Base-by-base conservation (phyloP, 2,888 invertebrate species). In the Cerastis rubricosa region DNA sequence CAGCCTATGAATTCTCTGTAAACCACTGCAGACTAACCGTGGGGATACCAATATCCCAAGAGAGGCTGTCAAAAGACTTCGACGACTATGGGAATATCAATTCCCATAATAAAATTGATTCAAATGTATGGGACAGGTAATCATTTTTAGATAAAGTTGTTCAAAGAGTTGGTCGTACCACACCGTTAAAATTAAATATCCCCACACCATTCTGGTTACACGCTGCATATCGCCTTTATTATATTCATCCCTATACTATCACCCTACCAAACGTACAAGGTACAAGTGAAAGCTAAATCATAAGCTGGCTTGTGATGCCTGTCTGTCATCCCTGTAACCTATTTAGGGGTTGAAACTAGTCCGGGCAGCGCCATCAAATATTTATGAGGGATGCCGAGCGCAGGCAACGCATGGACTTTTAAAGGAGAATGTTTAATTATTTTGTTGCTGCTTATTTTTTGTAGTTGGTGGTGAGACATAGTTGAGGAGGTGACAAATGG, bases 311-410 rank as follows among this genome's bases (percentile, higher is more conserved):
- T 35, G 29, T 51, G 76, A 51, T 25, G 70, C 64, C 69, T 78
- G 87, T 72, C 85, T 76, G 83, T 82, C 81, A 77, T 35, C 74
- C 74, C 74, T 81, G 88, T 90, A 90, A 90, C 90, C 90, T 89
- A 90, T 89, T 90, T 89, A 90, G 67, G 74, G 80, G 79, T 47
- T 73, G 82, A 69, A 84, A 85, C 76, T 85, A 86, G 87, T 72
- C 76, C 83, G 78, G 68, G 74, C 78, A 49, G 71, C 66, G 61
- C 69, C 75, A 86, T 89, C 47, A 72, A 89, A 89, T 90, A 90
- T 90, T 90, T 90, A 90, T 90, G 88, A 87, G 80, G 25, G 81
- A 84, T 64, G 85, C 78, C 70, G 51, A 80, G 82, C 65, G 69
- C 61, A 51, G 66, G 71, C 65, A 35, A 73, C 76, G 65, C 80